Base-by-base conservation (phyloP, 2,113 vertebrate species). In the Epinephelus moara region DNA sequence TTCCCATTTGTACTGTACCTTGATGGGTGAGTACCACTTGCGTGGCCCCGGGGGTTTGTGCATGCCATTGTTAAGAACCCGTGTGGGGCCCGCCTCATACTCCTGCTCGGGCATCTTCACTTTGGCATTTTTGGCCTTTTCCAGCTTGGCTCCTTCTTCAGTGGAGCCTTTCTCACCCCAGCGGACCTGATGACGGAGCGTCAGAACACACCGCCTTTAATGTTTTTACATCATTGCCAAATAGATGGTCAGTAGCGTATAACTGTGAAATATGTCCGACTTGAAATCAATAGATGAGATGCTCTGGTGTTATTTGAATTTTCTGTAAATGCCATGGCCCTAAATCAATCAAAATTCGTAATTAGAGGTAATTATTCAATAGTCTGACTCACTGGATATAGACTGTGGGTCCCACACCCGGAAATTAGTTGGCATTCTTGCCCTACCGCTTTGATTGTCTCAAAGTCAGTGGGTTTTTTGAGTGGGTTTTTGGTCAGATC, bases 81-180 rank as follows among this genome's bases (percentile, higher is more conserved):
- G 95, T 13, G 92, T 93, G 25, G 97, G 96, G 0, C 95, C 92
- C 47, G 88, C 93, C 66, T 95, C 96, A 0, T 95, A 97, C 37
- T 99, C 98, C 89, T 99, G 97, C 27, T 98, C 98, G 0, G 98
- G 98, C 97, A 99, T 98, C 92, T 99, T 98, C 42, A 99, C 98
- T 47, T 96, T 94, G 9, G 98, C 98, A 0, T 99, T 99, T 94
- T 99, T 99, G 75, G 98, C 98, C 77, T 99, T 99, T 88, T 99
- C 98, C 86, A 99, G 62, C 85, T 99, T 99, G 17, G 98, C 98
- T 0, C 98, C 98, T 94, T 99, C 98, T 87, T 99, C 98, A 0
- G 98, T 99, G 45, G 98, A 99, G 45, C 98, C 98, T 75, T 95
- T 99, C 80, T 99, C 98, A 59, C 98, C 98, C 98, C 98, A 99